phyloP scores from a whole-genome alignment of 2,888 invertebrate genomes.

The Drosophila barbarae region DNA sequence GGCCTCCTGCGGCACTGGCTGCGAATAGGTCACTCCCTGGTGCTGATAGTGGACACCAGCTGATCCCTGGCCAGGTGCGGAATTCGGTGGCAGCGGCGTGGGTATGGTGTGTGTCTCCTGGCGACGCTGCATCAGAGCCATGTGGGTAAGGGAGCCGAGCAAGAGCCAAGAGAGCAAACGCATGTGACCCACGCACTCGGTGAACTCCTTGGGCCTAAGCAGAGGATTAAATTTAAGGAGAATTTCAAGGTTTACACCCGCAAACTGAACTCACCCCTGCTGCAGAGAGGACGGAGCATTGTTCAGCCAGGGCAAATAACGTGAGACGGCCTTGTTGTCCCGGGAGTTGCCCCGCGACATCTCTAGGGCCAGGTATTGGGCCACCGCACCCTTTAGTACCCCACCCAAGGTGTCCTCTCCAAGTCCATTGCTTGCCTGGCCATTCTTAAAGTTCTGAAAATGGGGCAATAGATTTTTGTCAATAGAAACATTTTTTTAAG shows the following conservation, averaged over 20 bases:
- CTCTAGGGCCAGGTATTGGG: slow-evolving; percentile 95
- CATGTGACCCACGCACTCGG: slow-evolving; percentile 97
- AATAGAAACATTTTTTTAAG: background rate
- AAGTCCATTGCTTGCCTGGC: slow-evolving; percentile 84
- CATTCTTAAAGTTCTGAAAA: slow-evolving; percentile 81
- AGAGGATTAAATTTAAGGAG: slow-evolving; percentile 31
- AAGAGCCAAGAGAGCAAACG: slow-evolving; percentile 97
- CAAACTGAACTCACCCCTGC: slow-evolving; percentile 84
- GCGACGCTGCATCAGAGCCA: slow-evolving; percentile 82
- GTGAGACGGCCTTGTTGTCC: slow-evolving; percentile 89
- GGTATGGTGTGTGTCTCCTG: slow-evolving; percentile 60
- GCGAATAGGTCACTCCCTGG: slow-evolving; percentile 81
- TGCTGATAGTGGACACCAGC: slow-evolving; percentile 70
- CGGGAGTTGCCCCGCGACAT: slow-evolving; percentile 92
- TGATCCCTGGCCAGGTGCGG: slow-evolving; percentile 37
- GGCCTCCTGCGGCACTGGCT: slow-evolving; percentile 97
- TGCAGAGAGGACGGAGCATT: slow-evolving; percentile 89
- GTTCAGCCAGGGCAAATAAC: slow-evolving; percentile 94
- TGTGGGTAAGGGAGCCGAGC: slow-evolving; percentile 95
- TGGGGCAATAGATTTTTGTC: background rate
- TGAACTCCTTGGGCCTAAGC: slow-evolving; percentile 91
- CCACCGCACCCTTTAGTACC: slow-evolving; percentile 96
- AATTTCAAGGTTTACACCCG: background rate
- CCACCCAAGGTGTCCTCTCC: slow-evolving; percentile 98
- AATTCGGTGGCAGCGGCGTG: slow-evolving; percentile 52